These are phyloP conservation scores for Notocelia uddmanniana DNA, from an alignment of 2,888 invertebrate genomes.

Conservation along the genomic window DNA sequence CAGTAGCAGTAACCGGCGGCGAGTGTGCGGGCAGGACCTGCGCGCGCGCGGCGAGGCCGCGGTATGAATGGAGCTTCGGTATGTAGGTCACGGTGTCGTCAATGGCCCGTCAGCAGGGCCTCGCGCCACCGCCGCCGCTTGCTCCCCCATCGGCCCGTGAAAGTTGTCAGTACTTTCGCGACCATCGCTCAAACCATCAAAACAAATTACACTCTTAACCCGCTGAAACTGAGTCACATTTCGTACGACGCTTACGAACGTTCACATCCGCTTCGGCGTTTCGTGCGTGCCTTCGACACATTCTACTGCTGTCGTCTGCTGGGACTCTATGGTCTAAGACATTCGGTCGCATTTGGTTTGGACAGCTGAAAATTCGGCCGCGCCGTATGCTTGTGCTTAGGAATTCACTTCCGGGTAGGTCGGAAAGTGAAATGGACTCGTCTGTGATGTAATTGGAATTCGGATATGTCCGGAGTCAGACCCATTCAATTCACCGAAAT, in stretches of 20 bases:
- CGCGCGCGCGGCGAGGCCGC: conserved; percentile 73
- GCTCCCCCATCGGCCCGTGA: conserved; percentile 82
- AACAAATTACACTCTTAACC: conserved; percentile 75
- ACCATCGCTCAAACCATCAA: conserved; percentile 66
- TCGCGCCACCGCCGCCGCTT: conserved; percentile 74
- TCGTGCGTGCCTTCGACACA: conserved; percentile 75
- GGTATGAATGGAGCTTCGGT: conserved; percentile 83
- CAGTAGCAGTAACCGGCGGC: conserved; percentile 59
- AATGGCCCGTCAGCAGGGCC: conserved; percentile 81
- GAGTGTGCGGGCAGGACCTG: conserved; percentile 74
- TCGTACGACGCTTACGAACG: conserved; percentile 67
- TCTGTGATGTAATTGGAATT: conserved; percentile 86
- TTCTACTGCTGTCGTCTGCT: conserved; percentile 58
- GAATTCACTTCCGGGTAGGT: conserved; percentile 86
- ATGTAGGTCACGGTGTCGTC: conserved; percentile 86
- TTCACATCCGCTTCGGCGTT: conserved; percentile 83
- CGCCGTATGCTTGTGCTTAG: conserved; percentile 84
- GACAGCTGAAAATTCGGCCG: conserved; percentile 69
- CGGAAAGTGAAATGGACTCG: conserved; percentile 86
- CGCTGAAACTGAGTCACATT: conserved; percentile 77
- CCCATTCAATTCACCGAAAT: conserved; percentile 83
- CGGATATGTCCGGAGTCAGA: conserved; percentile 84
- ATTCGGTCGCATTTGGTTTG: conserved; percentile 66
- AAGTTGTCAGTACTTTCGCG: conserved; percentile 85
- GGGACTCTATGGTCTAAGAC: conserved; percentile 60